Percentiles rank a stretch among this genome's conserved stretches.
phyloP scores from a whole-genome alignment of 2,797 vertebrate genomes.

The Pangasius mekongensis region DNA sequence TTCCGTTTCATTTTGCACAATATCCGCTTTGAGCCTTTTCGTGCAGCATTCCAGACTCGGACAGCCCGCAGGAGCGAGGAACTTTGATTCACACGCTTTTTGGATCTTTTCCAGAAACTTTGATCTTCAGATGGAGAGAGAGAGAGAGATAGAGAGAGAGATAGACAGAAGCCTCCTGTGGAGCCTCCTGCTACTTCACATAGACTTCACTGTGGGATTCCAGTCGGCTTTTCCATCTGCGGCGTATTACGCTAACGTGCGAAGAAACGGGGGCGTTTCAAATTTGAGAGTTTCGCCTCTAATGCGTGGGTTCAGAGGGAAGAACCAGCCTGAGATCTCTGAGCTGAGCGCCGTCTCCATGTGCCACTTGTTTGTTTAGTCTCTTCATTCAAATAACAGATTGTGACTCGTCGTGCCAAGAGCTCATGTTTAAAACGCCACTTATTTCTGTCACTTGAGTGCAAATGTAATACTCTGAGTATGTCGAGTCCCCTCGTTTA shows the following conservation, averaged over 20 bases:
- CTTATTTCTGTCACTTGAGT: conserved; percentile 21
- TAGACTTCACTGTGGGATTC: neutral
- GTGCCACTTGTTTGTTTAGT: conserved; percentile 38
- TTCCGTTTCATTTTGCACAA: neutral
- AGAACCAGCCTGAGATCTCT: neutral
- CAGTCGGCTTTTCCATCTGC: conserved; percentile 30
- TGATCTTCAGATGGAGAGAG: conserved; percentile 40
- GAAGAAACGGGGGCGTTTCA: conserved; percentile 1
- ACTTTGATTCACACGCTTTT: conserved; percentile 40
- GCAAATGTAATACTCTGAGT: neutral
- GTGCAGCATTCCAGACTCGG: neutral
- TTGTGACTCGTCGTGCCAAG: conserved; percentile 8
- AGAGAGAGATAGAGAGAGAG: neutral
- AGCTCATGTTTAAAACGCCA: neutral
- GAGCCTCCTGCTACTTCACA: neutral
- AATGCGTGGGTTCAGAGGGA: neutral
- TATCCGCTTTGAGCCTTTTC: neutral
- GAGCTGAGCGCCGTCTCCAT: neutral
- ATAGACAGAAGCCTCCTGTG: neutral
- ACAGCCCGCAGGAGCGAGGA: neutral
- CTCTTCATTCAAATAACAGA: conserved; percentile 44
- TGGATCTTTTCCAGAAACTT: conserved; percentile 32
- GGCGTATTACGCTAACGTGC: conserved; percentile 17
- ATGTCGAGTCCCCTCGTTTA: neutral
- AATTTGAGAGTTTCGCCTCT: neutral